A percentile compares a stretch with the other conserved stretches of the same genome.
phyloP scores from a whole-genome alignment of 2,797 vertebrate genomes.

The Morus bassanus region DNA sequence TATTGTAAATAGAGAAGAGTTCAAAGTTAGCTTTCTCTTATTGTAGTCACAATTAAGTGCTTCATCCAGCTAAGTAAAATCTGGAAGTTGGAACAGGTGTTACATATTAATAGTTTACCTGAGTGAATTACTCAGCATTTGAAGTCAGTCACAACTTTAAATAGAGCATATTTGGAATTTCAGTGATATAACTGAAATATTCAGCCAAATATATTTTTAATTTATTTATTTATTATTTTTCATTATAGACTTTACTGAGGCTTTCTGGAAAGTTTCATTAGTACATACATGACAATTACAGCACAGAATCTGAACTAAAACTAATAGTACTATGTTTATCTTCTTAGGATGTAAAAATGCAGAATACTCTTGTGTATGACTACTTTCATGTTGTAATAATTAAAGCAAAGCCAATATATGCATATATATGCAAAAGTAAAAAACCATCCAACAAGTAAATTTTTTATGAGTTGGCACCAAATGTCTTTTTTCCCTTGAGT shows the following conservation, averaged over 20 bases:
- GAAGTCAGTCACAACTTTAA: not conserved
- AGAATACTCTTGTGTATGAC: not conserved
- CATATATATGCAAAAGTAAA: not conserved
- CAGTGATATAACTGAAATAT: not conserved
- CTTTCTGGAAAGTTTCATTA: not conserved
- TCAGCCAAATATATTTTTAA: not conserved
- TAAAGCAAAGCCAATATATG: not conserved
- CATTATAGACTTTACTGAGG: not conserved
- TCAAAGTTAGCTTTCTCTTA: not conserved
- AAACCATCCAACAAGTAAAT: not conserved
- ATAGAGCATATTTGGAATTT: not conserved
- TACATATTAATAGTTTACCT: not conserved
- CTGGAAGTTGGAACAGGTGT: not conserved
- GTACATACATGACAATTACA: not conserved
- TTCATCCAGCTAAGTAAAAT: not conserved
- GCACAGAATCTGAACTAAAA: not conserved
- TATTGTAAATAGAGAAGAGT: not conserved
- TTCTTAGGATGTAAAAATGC: not conserved
- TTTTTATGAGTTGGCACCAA: not conserved
- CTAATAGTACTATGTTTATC: not conserved
- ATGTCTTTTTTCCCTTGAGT: not conserved
- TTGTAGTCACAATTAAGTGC: not conserved
- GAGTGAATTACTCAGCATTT: not conserved
- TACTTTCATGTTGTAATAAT: not conserved
- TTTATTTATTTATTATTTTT: no score